A percentile compares a stretch with the other conserved stretches of the same genome.
phyloP scores from a whole-genome alignment of 2,888 invertebrate species.

The Ctena decussata region DNA sequence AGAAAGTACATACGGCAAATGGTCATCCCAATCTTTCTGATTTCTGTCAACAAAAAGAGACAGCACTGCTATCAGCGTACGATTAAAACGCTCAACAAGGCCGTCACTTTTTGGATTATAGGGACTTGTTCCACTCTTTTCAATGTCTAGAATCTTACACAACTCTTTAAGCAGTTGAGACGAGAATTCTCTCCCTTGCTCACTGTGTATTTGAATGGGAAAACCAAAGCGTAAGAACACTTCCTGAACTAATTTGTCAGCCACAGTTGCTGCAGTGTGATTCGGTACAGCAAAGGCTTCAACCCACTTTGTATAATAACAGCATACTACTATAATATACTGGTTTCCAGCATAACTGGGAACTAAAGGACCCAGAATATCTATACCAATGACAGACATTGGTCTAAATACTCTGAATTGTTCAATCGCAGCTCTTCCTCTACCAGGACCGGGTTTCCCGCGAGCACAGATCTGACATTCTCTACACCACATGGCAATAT shows the following conservation, averaged over 20 bases:
- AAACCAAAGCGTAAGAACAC: slow-evolving; percentile 8
- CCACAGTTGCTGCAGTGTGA: not conserved
- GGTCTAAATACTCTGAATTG: not conserved
- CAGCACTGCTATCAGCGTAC: not conserved
- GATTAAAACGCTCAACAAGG: slow-evolving; percentile 27
- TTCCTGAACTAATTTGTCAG: no score
- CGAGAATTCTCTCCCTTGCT: no score
- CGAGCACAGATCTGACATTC: slow-evolving; percentile 14
- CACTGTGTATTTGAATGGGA: slow-evolving; percentile 22
- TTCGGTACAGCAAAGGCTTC: not conserved
- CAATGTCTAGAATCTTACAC: no score
- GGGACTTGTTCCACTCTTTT: no score
- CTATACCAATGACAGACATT: not conserved
- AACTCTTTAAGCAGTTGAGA: not conserved
- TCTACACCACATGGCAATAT: no score
- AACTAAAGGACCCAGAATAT: not conserved
- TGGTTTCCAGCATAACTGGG: not conserved
- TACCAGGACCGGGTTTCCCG: no score
- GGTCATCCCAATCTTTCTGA: no score
- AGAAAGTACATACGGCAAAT: no score
- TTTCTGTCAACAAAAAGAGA: not conserved
- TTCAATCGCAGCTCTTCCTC: not conserved
- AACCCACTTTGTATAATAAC: not conserved
- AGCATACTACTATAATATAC: not conserved
- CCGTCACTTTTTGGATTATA: not conserved